Evolutionary conservation across 2,113 vertebrate species (phyloP).

Genomic region (Tachycineta bicolor): DNA sequence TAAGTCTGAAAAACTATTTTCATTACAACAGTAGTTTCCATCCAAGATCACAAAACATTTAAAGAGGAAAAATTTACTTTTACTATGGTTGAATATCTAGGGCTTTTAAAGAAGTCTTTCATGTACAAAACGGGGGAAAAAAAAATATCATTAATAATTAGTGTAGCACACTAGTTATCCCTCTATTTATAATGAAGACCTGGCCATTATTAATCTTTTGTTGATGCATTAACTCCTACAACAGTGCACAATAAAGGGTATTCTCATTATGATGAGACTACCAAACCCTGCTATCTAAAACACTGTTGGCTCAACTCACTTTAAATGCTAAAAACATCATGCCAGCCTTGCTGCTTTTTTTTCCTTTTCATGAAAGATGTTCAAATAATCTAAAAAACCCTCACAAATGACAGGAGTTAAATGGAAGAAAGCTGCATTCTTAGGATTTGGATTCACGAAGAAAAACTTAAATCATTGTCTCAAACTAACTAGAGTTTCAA

Average conservation of each 20-base stretch:
- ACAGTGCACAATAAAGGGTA: background rate
- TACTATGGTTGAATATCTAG: background rate
- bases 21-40: background rate
- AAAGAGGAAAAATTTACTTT: background rate
- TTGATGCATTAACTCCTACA: background rate
- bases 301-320: background rate
- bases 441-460: background rate
- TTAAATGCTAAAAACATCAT: background rate
- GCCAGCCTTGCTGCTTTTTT: background rate
- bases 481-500: constrained; percentile 17
- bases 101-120: background rate
- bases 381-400: background rate
- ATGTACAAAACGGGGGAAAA: background rate
- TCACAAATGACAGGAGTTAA: background rate
- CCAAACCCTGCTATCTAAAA: background rate
- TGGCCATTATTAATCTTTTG: background rate
- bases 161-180: background rate
- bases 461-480: background rate
- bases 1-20: background rate
- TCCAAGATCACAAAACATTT: background rate
- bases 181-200: background rate
- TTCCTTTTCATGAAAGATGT: background rate
- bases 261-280: background rate
- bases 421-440: background rate
- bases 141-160: background rate